Evolutionary conservation across 2,888 invertebrate species (phyloP), one percentile per base, ranked within the genome.

Genomic region (Nineta flava): DNA sequence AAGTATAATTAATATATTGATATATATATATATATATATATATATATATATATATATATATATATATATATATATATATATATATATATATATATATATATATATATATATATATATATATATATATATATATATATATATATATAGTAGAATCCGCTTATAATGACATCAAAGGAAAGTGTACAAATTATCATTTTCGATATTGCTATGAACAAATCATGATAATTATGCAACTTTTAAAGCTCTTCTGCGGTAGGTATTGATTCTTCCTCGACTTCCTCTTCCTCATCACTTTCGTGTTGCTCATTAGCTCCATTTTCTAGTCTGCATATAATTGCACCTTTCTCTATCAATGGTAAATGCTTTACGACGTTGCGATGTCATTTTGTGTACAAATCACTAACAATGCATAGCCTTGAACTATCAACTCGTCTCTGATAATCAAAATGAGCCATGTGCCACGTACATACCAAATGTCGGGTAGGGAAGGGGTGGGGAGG

Each of bases 171-270:
- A 9, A 17, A 42, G 42, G 42, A 9, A 42, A 42, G 3, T 42
- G n/a, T n/a, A n/a, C n/a, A n/a, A n/a, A n/a, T n/a, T n/a, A n/a
- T n/a, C n/a, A n/a, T n/a, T n/a, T n/a, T n/a, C n/a, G n/a, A n/a
- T n/a, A n/a, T n/a, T n/a, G n/a, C n/a, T n/a, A n/a, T n/a, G n/a
- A n/a, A n/a, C n/a, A n/a, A n/a, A n/a, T n/a, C n/a, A n/a, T n/a
- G n/a, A 52, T 48, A 48, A 49, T 35, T 50, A 48, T 52, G 52
- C 52, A 46, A 48, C 21, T n/a, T 51, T 51, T 44, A 51, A 50
- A 4, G 51, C 53, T 52, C 47, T 51, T 42, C 47, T 52, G 52
- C 51, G 47, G 49, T 54, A 51, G 51, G 54, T 47, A 47, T 16
- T 52, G 42, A 44, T 49, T 49, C 52, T 50, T 52, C 52, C 50